A percentile compares a stretch with the other conserved stretches of the same genome.
These are phyloP conservation scores for Oscheius sp. DNA, from an alignment of 2,888 invertebrate genomes.

Conservation along the genomic window DNA sequence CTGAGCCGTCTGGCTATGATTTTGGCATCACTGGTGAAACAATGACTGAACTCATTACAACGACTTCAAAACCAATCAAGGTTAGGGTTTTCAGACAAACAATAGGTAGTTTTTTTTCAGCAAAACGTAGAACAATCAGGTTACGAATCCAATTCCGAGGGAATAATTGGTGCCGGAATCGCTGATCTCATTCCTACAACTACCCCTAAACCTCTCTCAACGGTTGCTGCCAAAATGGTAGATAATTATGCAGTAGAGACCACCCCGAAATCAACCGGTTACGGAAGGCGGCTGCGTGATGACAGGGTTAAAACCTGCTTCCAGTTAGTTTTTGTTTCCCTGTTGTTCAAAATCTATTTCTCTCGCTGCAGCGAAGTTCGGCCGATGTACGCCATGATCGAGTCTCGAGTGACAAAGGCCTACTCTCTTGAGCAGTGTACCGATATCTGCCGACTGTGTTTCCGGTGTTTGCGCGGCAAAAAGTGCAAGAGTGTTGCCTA, in stretches of 20 bases:
- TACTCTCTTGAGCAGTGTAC: constrained; percentile 63
- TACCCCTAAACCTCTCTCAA: constrained; percentile 1
- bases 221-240: constrained; percentile 21
- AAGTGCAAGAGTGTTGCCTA: constrained; percentile 59
- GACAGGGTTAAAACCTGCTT: constrained; percentile 52
- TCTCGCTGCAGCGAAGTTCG: constrained; percentile 49
- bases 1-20: constrained; percentile 31
- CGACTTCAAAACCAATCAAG: constrained; percentile 12
- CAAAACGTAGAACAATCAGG: constrained; percentile 49
- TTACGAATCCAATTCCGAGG: constrained; percentile 53
- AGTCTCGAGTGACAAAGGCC: constrained; percentile 52
- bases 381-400: constrained; percentile 48
- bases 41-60: neutral
- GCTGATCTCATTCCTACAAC: constrained; percentile 10
- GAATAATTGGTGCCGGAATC: constrained; percentile 40
- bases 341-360: neutral
- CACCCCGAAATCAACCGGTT: constrained; percentile 44
- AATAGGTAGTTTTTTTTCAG: neutral
- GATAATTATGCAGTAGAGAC: constrained; percentile 36
- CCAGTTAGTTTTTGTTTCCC: constrained; percentile 34
- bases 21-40: constrained; percentile 9
- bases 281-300: constrained; percentile 53
- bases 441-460: constrained; percentile 61
- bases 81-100: neutral
- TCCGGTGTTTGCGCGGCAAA: constrained; percentile 51